phyloP scores from a whole-genome alignment of 2,113 vertebrate species.

The Tachysurus fulvidraco region DNA sequence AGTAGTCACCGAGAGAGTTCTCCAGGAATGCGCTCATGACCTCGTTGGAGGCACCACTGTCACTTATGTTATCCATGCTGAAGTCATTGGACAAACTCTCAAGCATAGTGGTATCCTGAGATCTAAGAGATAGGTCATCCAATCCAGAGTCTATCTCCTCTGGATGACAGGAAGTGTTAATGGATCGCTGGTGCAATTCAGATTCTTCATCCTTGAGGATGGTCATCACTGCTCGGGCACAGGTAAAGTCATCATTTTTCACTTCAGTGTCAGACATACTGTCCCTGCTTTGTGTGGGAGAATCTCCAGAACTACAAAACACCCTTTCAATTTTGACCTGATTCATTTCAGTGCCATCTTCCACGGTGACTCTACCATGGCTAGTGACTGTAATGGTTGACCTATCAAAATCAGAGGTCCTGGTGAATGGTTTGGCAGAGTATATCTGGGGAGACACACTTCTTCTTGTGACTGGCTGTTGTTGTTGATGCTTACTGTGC shows the following conservation, averaged over 20 bases:
- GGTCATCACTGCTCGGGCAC: constrained; percentile 84
- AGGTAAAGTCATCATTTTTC: constrained; percentile 86
- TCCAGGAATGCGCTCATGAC: constrained; percentile 81
- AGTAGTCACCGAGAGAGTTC: constrained; percentile 78
- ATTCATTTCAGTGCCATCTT: constrained; percentile 51
- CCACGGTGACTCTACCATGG: constrained; percentile 53
- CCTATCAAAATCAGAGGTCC: constrained; percentile 73
- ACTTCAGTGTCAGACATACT: constrained; percentile 55
- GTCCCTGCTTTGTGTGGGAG: constrained; percentile 29
- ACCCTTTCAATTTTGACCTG: constrained; percentile 70
- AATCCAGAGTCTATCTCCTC: constrained; percentile 93
- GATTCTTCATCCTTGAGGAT: constrained; percentile 86
- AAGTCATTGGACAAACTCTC: constrained; percentile 87
- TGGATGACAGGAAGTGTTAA: constrained; percentile 72
- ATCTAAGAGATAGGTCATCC: constrained; percentile 89
- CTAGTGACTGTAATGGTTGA: constrained; percentile 58
- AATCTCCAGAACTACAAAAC: constrained; percentile 60
- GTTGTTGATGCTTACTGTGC: constrained; percentile 64
- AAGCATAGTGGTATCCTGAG: constrained; percentile 88
- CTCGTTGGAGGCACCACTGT: constrained; percentile 89
- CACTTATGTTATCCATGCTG: constrained; percentile 92
- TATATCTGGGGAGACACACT: constrained; percentile 82
- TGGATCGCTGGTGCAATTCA: constrained; percentile 75
- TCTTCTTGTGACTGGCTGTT: constrained; percentile 65
- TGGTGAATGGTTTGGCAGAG: constrained; percentile 89